Base-by-base conservation (phyloP, 2,888 invertebrate species). In the Nephrocerus scutellatus region DNA sequence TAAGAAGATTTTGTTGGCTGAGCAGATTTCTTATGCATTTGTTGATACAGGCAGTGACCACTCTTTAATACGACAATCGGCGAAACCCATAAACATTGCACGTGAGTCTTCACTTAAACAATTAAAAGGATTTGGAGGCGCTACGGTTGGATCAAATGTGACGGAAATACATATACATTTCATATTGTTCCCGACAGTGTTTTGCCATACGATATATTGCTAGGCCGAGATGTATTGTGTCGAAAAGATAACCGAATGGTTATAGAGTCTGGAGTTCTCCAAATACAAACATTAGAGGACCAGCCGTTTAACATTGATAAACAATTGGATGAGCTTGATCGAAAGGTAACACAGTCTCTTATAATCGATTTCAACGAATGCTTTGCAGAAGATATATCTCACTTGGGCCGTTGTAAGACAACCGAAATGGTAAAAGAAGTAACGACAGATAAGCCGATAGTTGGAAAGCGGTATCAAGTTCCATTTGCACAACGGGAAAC, bases 401-500 rank as follows among this genome's bases (percentile, higher is more conserved):
- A 12, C 6, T 14, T 30, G 20, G 30, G 30, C 5, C 12, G 13
- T 9, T 30, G 30, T 14, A 21, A 13, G 5, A 18, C 16, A 12
- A n/a, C 12, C 30, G 30, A 30, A 30, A 30, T 30, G 12, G 16
- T 16, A 2, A 30, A 16, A 9, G 8, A 29, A 5, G 29, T 29
- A 15, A 29, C 13, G 7, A 21, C 13, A 13, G 21, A 21, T 21
- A 30, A 19, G 4, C 12, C 30, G 6, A 30, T 30, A 18, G 14
- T 30, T n/a, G 20, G 20, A 13, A 30, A 23, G 24, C 23, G 23
- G 8, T 35, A 35, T 18, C 26, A 20, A 20, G 10, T 23, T 16
- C 24, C 33, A 15, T 24, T 33, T 6, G 13, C 36, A 9, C 5
- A 33, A 33, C 24, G 39, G 4, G 32, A 10, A 14, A 12, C 12